A percentile compares a stretch with the other conserved stretches of the same genome.
These are phyloP conservation scores for Catagonus wagneri DNA, from an alignment of 2,113 vertebrate species.

Conservation along the genomic window DNA sequence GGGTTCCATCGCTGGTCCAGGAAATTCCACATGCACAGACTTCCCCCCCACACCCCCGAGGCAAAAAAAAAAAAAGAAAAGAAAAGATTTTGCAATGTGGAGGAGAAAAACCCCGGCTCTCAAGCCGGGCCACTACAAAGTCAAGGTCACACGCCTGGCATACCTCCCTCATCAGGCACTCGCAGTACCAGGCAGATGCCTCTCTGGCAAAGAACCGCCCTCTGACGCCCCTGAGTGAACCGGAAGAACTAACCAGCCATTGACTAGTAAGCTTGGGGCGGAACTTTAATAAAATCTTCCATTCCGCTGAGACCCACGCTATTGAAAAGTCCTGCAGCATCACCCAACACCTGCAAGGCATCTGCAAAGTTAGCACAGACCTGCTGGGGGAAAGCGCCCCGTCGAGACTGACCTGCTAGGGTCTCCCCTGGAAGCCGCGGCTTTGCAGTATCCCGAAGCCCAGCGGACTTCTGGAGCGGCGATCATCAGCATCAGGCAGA, in stretches of 20 bases:
- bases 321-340: constrained; percentile 93
- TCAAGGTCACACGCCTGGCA: constrained; percentile 91
- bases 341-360: constrained; percentile 93
- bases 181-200: constrained; percentile 92
- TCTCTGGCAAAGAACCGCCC: constrained; percentile 89
- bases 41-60: too few species aligned
- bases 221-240: constrained; percentile 92
- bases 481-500: constrained; percentile 95
- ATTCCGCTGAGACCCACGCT: constrained; percentile 94
- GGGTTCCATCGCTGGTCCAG: too few species aligned
- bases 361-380: constrained; percentile 93
- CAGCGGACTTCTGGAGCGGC: constrained; percentile 94
- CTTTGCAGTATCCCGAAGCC: constrained; percentile 96
- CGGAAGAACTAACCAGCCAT: constrained; percentile 92
- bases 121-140: constrained; percentile 89
- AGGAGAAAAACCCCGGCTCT: constrained; percentile 88
- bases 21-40: too few species aligned
- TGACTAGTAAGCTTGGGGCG: constrained; percentile 91
- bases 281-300: constrained; percentile 92
- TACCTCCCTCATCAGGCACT: constrained; percentile 94
- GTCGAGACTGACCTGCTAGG: constrained; percentile 89
- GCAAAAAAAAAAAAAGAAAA: too few species aligned
- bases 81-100: constrained; percentile 88
- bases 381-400: constrained; percentile 94
- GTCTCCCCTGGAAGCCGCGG: constrained; percentile 85